Conservation (phyloP, 2,888 invertebrate species). For the Auanema sp. region DNA sequence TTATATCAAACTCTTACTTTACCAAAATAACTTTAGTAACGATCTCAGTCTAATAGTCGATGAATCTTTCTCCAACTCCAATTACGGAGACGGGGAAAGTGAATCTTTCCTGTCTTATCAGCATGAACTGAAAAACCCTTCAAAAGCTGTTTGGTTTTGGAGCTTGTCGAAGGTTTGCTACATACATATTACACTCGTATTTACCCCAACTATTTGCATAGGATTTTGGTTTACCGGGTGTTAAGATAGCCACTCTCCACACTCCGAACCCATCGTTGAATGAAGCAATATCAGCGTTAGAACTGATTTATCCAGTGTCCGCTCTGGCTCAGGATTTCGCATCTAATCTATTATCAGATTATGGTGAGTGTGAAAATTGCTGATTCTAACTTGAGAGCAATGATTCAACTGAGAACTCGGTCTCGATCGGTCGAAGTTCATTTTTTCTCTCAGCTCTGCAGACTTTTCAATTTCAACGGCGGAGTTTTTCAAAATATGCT, state of each 20-base stretch:
- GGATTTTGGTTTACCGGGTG: conserved; percentile 52
- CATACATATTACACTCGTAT: background rate
- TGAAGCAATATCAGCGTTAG: conserved; percentile 18
- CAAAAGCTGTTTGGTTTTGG: conserved; percentile 55
- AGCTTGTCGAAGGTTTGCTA: conserved; percentile 58
- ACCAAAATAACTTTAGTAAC: conserved; percentile 27
- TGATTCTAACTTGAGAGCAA: too few relatives aligned
- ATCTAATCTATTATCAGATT: conserved; percentile 37
- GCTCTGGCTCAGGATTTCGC: conserved; percentile 47
- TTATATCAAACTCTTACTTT: background rate
- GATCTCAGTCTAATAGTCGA: conserved; percentile 45
- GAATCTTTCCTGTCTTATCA: conserved; percentile 41
- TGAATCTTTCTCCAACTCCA: conserved; percentile 49
- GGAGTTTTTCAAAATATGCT: too few relatives aligned
- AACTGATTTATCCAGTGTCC: conserved; percentile 47
- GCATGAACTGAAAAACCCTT: conserved; percentile 29
- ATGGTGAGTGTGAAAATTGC: too few relatives aligned
- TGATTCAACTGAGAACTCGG: too few relatives aligned
- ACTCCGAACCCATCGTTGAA: conserved; percentile 32
- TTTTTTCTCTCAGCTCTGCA: conserved; percentile 4
- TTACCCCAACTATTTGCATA: conserved; percentile 10
- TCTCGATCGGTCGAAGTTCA: too few relatives aligned
- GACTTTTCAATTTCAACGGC: too few relatives aligned
- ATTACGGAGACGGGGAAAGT: conserved; percentile 24
- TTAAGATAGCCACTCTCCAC: conserved; percentile 43